phyloP scores from a whole-genome alignment of 2,113 vertebrate species.

The Cottus gobio region DNA sequence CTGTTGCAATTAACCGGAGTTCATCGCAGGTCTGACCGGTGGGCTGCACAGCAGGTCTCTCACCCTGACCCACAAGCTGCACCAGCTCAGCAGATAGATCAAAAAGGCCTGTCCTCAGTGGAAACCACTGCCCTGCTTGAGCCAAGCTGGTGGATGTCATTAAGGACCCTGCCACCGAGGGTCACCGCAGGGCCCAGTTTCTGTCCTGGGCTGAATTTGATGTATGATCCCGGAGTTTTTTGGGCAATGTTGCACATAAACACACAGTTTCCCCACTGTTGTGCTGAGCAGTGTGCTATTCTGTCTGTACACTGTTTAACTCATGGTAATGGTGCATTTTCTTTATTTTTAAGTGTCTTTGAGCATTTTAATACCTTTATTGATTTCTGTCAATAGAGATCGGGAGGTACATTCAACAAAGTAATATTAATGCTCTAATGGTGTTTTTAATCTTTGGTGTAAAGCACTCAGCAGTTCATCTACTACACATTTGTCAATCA shows the following conservation, averaged over 20 bases:
- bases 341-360: too few species aligned
- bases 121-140: constrained; percentile 57
- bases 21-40: constrained; percentile 61
- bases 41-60: constrained; percentile 71
- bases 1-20: constrained; percentile 71
- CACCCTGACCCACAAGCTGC: constrained; percentile 80
- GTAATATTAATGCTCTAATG: background rate
- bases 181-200: constrained; percentile 63
- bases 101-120: constrained; percentile 75
- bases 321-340: background rate
- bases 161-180: constrained; percentile 72
- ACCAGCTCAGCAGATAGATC: constrained; percentile 81
- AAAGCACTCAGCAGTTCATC: background rate
- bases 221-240: constrained; percentile 63
- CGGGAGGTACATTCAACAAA: background rate
- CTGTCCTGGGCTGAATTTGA: constrained; percentile 70
- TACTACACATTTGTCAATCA: background rate
- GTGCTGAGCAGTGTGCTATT: background rate
- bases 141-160: constrained; percentile 73
- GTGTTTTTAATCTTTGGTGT: background rate
- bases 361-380: background rate
- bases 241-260: constrained; percentile 44
- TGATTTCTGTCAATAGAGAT: background rate
- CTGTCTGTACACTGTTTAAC: background rate
- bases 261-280: background rate